Conservation (phyloP, 2,113 vertebrate genomes). For the Oreochromis aureus region DNA sequence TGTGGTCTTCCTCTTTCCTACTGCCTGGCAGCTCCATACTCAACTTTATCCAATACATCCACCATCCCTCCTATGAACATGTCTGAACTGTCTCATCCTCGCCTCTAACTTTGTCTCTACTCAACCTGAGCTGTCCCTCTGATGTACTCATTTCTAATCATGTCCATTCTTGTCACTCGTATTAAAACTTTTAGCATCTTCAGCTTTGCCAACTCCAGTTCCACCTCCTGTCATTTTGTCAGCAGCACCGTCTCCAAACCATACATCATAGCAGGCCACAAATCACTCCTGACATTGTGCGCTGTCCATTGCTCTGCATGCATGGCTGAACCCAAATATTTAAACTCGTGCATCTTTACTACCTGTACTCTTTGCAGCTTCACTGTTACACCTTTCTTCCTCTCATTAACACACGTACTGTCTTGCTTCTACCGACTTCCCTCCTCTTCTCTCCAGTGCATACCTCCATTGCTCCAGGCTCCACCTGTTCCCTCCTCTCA, state of each 20-base stretch:
- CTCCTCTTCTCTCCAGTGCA: not conserved
- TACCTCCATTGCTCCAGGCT: too few relatives aligned
- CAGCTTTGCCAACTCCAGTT: not conserved
- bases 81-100: not conserved
- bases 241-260: not conserved
- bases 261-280: not conserved
- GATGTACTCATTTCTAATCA: not conserved
- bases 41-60: not conserved
- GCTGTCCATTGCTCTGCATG: not conserved
- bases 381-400: not conserved
- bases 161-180: not conserved
- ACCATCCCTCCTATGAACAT: not conserved
- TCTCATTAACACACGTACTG: not conserved
- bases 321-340: not conserved
- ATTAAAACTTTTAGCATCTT: not conserved
- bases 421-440: not conserved
- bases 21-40: not conserved
- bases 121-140: not conserved
- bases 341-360: not conserved
- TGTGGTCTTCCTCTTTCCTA: not conserved
- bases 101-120: not conserved
- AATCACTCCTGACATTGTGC: not conserved
- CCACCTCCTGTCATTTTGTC: not conserved
- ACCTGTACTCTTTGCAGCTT: not conserved
- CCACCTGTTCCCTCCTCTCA: not conserved